Evolutionary conservation across 2,113 vertebrate species (phyloP), one percentile per base, ranked within the genome.

Genomic region (Archocentrus centrarchus): DNA sequence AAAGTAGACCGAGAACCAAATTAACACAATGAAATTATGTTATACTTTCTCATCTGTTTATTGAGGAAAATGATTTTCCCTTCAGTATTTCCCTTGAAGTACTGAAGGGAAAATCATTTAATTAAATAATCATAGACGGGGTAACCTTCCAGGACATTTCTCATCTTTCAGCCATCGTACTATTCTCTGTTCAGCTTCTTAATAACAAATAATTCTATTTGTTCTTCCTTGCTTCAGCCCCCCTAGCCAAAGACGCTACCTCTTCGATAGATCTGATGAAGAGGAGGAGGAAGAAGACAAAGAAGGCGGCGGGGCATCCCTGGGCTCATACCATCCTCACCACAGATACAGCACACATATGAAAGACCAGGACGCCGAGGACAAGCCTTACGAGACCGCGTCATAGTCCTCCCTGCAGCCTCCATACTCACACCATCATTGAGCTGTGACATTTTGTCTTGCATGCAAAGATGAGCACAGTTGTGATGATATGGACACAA

Each of bases 201-300:
- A 18, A 76, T 76, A 35, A 1, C 13, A 27, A 61, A 6, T 18
- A 20, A 73, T 73, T 17, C 0, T 78, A 59, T 32, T 37, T 77
- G 59, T 80, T 70, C 79, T 60, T 91, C 84, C 81, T 70, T 76
- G 30, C 78, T 84, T 1, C 96, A 99, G 98, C 94, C 97, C 98
- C 50, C 91, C 96, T 78, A 95, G 95, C 90, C 96, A 95, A 89
- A 96, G 96, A 90, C 91, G 90, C 84, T 96, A 96, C 53, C 37
- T 91, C 94, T 96, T 94, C 11, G 94, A 96, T 86, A 93, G 92
- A 93, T 98, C 97, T 59, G 97, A 99, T 4, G 97, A 98, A 44
- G 98, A 99, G 83, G 94, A 94, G 24, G 95, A 95, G 18, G 96
- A 95, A 37, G 97, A 98, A 8, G 96, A 97, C 61, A 96, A 97